phyloP scores from a whole-genome alignment of 2,888 invertebrate genomes.

The Furcula furcula region DNA sequence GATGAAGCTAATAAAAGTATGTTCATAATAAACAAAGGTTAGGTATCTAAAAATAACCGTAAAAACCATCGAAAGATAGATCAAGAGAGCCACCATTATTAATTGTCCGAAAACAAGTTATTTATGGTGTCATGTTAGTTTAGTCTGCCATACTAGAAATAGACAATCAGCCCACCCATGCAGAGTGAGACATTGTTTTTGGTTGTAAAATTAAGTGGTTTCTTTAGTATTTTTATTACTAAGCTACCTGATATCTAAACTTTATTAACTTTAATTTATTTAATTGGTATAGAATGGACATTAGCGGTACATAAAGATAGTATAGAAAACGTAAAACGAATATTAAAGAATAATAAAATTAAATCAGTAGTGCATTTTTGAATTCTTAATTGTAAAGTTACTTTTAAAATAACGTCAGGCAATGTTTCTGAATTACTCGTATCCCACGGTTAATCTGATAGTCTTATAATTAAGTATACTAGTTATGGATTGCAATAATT shows the following conservation, averaged over 20 bases:
- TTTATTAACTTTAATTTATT: slow-evolving; percentile 36
- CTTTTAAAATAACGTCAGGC: no score
- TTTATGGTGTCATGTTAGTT: slow-evolving; percentile 65
- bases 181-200: slow-evolving; percentile 47
- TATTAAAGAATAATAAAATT: no score
- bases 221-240: slow-evolving; percentile 50
- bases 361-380: no score
- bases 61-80: slow-evolving; percentile 53
- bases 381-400: no score
- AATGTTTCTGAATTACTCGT: no score
- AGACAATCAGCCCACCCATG: slow-evolving; percentile 70
- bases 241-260: slow-evolving; percentile 50
- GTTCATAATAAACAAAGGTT: background rate
- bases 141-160: slow-evolving; percentile 60
- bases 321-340: slow-evolving; percentile 7
- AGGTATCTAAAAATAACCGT: slow-evolving; percentile 38
- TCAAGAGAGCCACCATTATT: slow-evolving; percentile 58
- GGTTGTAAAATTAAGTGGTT: slow-evolving; percentile 59
- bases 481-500: no score
- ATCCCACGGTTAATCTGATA: no score
- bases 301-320: slow-evolving; percentile 28
- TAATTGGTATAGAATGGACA: slow-evolving; percentile 36
- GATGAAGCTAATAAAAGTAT: no score
- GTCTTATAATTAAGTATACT: no score
- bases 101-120: slow-evolving; percentile 75